Evolutionary conservation across 2,113 vertebrate genomes (phyloP), one percentile per base, ranked within the genome.

Genomic region (Procapra przewalskii): DNA sequence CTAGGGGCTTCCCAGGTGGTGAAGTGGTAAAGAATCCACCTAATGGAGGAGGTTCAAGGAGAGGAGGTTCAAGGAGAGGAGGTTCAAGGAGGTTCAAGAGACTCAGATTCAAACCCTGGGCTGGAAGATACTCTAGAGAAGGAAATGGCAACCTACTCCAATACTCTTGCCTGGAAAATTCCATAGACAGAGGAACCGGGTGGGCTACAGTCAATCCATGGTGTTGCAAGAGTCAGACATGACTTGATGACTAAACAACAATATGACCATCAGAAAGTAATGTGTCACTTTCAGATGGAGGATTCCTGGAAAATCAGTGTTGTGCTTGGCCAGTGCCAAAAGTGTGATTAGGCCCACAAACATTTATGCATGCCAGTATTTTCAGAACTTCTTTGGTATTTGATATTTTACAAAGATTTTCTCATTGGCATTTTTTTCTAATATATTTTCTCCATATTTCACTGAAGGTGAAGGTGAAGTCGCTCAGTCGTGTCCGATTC

Each of bases 371-470:
- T 81, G 6, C 7, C 43, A 55, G 17, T 45, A 88, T 79, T 86
- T 87, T 82, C 45, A 96, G 43, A 62, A 93, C 2, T 36, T 86
- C 95, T 87, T 87, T 55, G 29, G 29, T 81, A 64, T 55, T 71
- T 93, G n/a, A n/a, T 88, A 96, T 50, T 90, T 92, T 89, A 52
- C 54, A 86, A 86, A 85, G 64, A 81, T 96, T 79, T 92, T 75
- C 59, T 95, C 59, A 36, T 31, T 79, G 80, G 77, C 25, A 75
- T 25, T 71, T 97, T 97, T 57, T 96, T 92, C 27, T 96, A 95
- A 91, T 77, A 67, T 2, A 2, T 4, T 84, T 95, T 95, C 52
- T 87, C 40, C 5, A 0, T 45, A 94, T 97, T 96, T 94, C 54
- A 86, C 13, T 40, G 48, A 48, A 48, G 48, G 11, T 48, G 45